Percentiles rank a stretch among this genome's conserved stretches.
These are phyloP conservation scores for Lepilemur ruficaudatus DNA, from an alignment of 2,797 vertebrate genomes.

Conservation along the genomic window DNA sequence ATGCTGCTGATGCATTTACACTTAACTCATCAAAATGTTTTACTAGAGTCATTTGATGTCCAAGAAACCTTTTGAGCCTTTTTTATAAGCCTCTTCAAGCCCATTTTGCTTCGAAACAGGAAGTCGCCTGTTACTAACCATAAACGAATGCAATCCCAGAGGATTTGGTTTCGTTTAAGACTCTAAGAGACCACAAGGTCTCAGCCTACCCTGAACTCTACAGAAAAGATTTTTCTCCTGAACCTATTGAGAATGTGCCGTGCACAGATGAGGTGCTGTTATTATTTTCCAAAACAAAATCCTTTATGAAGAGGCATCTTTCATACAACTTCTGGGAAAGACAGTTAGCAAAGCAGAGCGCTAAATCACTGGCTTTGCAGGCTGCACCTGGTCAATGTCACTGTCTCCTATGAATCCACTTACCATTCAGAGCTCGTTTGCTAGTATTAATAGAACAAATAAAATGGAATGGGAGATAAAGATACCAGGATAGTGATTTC, in stretches of 20 bases:
- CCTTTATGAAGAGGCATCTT: slow-evolving; percentile 76
- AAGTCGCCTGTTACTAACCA: slow-evolving; percentile 78
- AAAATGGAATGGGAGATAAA: slow-evolving; percentile 76
- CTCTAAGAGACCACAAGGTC: slow-evolving; percentile 62
- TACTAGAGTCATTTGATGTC: slow-evolving; percentile 80
- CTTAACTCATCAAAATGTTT: slow-evolving; percentile 81
- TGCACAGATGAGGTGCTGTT: slow-evolving; percentile 65
- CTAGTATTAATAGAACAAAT: slow-evolving; percentile 85
- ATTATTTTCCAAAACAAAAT: slow-evolving; percentile 77
- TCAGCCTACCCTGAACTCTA: slow-evolving; percentile 59
- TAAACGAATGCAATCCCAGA: slow-evolving; percentile 66
- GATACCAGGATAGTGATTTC: slow-evolving; percentile 82
- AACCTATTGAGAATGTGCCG: slow-evolving; percentile 32
- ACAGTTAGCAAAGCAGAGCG: slow-evolving; percentile 70
- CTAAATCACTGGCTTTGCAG: slow-evolving; percentile 79
- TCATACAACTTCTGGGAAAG: slow-evolving; percentile 73
- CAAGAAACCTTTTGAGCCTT: slow-evolving; percentile 80
- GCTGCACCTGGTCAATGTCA: slow-evolving; percentile 86
- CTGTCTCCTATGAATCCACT: slow-evolving; percentile 80
- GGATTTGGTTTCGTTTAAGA: slow-evolving; percentile 75
- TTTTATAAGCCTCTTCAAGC: slow-evolving; percentile 78
- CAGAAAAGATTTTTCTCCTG: slow-evolving; percentile 49
- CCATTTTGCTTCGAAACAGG: slow-evolving; percentile 80
- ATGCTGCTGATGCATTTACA: slow-evolving; percentile 81
- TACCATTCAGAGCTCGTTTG: slow-evolving; percentile 79